These are phyloP conservation scores for Umimayanthus kanabou DNA, from an alignment of 92 coral and sea anemone genomes.

Conservation along the genomic window DNA sequence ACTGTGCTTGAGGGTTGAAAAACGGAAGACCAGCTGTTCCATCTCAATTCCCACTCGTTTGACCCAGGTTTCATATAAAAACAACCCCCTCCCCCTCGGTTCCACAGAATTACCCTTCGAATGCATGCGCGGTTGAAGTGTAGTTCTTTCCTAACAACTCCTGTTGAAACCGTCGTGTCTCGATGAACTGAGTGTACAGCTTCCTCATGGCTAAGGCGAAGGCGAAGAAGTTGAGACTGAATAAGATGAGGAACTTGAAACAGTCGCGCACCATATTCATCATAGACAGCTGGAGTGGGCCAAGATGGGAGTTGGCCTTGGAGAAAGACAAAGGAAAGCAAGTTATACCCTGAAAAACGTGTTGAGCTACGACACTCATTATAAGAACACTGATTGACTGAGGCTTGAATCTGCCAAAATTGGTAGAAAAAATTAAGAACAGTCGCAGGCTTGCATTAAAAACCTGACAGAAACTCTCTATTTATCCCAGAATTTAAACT, in stretches of 20 bases:
- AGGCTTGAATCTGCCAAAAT: no score
- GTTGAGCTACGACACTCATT: not conserved
- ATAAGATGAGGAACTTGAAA: slow-evolving; percentile 27
- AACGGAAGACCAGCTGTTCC: not conserved
- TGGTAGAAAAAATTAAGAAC: no score
- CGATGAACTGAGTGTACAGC: slow-evolving; percentile 12
- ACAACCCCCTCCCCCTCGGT: not conserved
- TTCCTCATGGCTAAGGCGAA: slow-evolving; percentile 25
- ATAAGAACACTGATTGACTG: no score
- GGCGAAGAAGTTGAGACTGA: not conserved
- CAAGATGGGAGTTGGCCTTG: slow-evolving; percentile 27
- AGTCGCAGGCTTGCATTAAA: no score
- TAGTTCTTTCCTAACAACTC: not conserved
- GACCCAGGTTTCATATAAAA: no score
- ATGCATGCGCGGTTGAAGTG: not conserved
- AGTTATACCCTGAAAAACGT: not conserved
- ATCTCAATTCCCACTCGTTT: not conserved
- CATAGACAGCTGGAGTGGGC: slow-evolving; percentile 32
- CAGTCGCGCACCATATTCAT: slow-evolving; percentile 25
- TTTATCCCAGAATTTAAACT: no score
- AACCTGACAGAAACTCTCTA: no score
- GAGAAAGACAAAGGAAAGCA: not conserved
- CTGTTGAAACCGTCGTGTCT: not conserved
- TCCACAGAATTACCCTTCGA: not conserved
- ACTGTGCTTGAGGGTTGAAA: not conserved